Percentiles rank a stretch among this genome's conserved stretches.
These are phyloP conservation scores for Hirtodrosophila confusa DNA, from an alignment of 2,888 invertebrate genomes.

Conservation along the genomic window DNA sequence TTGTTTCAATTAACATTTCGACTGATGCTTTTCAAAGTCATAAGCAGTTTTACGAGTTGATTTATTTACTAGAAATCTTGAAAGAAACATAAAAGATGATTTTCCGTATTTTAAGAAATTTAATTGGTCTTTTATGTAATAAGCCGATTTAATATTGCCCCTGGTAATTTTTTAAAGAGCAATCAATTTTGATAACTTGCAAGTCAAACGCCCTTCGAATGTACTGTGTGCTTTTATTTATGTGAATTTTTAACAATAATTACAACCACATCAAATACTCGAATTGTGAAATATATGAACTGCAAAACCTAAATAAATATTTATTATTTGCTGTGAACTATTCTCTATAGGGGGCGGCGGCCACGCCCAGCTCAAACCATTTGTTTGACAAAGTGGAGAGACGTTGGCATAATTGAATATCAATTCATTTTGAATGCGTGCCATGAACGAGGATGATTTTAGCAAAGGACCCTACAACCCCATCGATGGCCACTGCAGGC, in stretches of 20 bases:
- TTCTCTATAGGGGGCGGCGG: background rate
- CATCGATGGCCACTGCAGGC: conserved; percentile 17
- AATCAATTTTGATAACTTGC: background rate
- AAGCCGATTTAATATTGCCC: too few relatives aligned
- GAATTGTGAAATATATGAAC: conserved; percentile 65
- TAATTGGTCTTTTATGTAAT: background rate
- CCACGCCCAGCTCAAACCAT: conserved; percentile 19
- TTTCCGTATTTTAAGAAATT: too few relatives aligned
- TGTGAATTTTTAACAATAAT: conserved; percentile 39
- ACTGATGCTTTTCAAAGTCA: too few relatives aligned
- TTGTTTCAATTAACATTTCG: too few relatives aligned
- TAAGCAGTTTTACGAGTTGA: too few relatives aligned
- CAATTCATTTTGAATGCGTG: conserved; percentile 70
- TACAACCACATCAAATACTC: conserved; percentile 52
- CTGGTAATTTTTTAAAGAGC: background rate
- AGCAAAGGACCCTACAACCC: background rate
- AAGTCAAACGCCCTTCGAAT: conserved; percentile 7
- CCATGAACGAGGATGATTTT: conserved; percentile 8
- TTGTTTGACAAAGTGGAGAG: conserved; percentile 34
- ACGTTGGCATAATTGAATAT: conserved; percentile 74
- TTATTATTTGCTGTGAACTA: conserved; percentile 60
- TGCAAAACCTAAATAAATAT: conserved; percentile 75
- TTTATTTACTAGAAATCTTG: too few relatives aligned
- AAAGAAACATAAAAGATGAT: too few relatives aligned
- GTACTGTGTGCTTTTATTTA: conserved; percentile 32